These are phyloP conservation scores for Ceratoteleas bidentatus DNA, from an alignment of 1,140 invertebrate genomes.

Conservation along the genomic window DNA sequence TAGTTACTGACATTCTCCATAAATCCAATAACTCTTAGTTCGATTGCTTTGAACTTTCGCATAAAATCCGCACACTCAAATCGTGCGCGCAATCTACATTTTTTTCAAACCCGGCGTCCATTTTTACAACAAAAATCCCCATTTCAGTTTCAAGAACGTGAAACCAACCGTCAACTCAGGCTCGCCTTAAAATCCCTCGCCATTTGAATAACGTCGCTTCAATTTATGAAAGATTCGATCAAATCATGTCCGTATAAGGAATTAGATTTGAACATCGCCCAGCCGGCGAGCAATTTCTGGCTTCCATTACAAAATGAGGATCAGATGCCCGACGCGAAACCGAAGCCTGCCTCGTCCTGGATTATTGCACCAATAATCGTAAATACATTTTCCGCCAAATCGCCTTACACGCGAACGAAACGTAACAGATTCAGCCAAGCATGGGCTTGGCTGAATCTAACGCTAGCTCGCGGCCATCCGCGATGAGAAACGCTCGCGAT, in stretches of 20 bases:
- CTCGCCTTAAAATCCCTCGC: no score
- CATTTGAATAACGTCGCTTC: not conserved
- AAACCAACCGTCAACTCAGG: no score
- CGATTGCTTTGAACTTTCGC: no score
- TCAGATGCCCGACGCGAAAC: not conserved
- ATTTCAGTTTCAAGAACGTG: no score
- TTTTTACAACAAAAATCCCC: no score
- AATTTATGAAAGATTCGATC: slow-evolving; percentile 14
- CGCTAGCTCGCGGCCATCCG: slow-evolving; percentile 32
- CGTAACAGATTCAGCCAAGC: no score
- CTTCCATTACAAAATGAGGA: slow-evolving; percentile 34
- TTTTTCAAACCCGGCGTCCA: no score
- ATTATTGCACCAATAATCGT: slow-evolving; percentile 26
- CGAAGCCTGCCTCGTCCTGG: slow-evolving; percentile 3
- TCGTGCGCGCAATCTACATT: no score
- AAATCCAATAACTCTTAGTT: no score
- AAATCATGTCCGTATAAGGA: slow-evolving; percentile 8
- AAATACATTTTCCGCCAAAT: slow-evolving; percentile 42
- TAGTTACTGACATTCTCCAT: no score
- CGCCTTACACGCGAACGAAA: slow-evolving; percentile 21
- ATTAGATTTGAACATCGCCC: not conserved
- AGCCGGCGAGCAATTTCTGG: slow-evolving; percentile 1
- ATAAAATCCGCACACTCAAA: no score
- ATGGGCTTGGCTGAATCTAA: slow-evolving; percentile 32
- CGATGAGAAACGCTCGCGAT: slow-evolving; percentile 58